Conservation (phyloP, 1,140 invertebrate species). For the Glomeris maerens region DNA sequence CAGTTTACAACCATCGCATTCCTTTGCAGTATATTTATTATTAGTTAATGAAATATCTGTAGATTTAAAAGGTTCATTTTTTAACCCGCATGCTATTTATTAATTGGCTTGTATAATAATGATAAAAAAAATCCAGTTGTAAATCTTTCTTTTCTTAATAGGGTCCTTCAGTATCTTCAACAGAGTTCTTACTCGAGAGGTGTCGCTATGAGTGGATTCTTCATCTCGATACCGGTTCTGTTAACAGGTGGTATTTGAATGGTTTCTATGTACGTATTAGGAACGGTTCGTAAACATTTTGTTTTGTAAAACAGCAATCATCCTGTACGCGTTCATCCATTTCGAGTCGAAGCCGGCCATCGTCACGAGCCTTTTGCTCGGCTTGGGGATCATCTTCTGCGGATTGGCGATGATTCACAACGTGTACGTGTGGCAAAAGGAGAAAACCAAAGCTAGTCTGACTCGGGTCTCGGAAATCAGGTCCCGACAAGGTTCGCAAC, state of each 20-base stretch:
- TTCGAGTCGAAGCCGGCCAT: conserved; percentile 82
- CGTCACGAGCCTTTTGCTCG: conserved; percentile 72
- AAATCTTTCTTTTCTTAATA: conserved; percentile 38
- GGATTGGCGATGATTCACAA: conserved; percentile 86
- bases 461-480: too few species aligned
- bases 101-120: too few species aligned
- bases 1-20: too few species aligned
- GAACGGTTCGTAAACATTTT: not conserved
- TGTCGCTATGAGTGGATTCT: conserved; percentile 82
- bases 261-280: not conserved
- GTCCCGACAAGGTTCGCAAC: too few species aligned
- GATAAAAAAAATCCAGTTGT: not conserved
- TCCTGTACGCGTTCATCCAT: conserved; percentile 80
- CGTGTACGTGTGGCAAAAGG: conserved; percentile 83
- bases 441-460: conserved; percentile 6
- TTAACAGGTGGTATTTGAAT: conserved; percentile 52
- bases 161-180: conserved; percentile 76
- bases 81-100: too few species aligned
- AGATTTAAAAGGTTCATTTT: not conserved
- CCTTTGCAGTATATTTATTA: too few species aligned
- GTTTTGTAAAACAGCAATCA: conserved; percentile 53
- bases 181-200: conserved; percentile 75
- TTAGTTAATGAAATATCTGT: too few species aligned
- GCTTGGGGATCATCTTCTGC: conserved; percentile 76
- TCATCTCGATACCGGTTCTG: conserved; percentile 84